Percentiles rank a stretch among this genome's conserved stretches.
These are phyloP conservation scores for Cricetomys ansorgei DNA, from an alignment of 2,113 vertebrate genomes.

Conservation along the genomic window DNA sequence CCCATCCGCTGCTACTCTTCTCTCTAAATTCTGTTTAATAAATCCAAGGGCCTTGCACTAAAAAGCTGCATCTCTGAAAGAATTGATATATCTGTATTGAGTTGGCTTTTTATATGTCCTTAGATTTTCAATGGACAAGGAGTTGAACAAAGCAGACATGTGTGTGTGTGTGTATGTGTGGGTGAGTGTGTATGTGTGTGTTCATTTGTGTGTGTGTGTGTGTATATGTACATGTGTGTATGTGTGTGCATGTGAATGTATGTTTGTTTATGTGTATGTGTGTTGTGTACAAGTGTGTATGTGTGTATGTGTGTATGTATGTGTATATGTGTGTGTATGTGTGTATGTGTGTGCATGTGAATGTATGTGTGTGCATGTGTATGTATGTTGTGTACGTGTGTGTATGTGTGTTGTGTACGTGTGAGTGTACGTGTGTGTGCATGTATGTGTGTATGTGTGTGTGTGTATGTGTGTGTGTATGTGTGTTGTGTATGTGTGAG, in stretches of 20 bases:
- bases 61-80: constrained; percentile 23
- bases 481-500: too few species aligned
- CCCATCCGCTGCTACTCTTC: background rate
- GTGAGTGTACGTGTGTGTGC: background rate
- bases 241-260: too few species aligned
- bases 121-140: background rate
- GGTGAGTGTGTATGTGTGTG: background rate
- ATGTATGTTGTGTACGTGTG: too few species aligned
- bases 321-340: background rate
- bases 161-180: background rate
- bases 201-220: too few species aligned
- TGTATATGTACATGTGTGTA: too few species aligned
- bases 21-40: constrained; percentile 15
- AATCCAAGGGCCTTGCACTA: background rate
- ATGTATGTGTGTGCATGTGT: too few species aligned
- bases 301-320: background rate
- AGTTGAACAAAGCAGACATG: constrained; percentile 12
- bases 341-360: background rate
- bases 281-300: too few species aligned
- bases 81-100: background rate
- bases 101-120: background rate
- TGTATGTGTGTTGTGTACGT: too few species aligned
- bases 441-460: background rate
- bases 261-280: too few species aligned
- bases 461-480: background rate